Conservation (phyloP, 1,140 invertebrate genomes). For the Philopotamus ludificatus region DNA sequence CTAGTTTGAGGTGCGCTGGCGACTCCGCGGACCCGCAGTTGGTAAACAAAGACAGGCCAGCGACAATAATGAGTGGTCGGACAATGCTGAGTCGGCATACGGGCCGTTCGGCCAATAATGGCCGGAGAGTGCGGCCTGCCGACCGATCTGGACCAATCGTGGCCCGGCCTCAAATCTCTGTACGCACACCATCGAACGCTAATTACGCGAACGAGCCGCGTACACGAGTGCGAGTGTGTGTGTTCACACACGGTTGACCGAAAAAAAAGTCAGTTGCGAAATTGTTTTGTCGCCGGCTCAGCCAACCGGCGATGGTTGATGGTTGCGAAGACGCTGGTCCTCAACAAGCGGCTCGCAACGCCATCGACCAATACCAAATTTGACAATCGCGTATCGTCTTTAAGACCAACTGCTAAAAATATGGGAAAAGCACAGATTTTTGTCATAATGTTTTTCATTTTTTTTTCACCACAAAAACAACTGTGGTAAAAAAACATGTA, state of each 20-base stretch:
- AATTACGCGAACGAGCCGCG: not conserved
- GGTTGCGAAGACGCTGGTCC: no score
- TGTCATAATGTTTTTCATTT: no score
- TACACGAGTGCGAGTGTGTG: not conserved
- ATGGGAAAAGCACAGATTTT: no score
- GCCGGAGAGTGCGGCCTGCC: conserved; percentile 7
- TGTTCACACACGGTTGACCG: not conserved
- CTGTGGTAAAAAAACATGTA: no score
- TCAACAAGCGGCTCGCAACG: no score
- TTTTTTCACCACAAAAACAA: no score
- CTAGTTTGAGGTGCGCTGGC: conserved; percentile 6
- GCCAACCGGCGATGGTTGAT: no score
- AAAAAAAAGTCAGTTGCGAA: not conserved
- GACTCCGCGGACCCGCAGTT: not conserved
- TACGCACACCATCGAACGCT: not conserved
- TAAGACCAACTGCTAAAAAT: no score
- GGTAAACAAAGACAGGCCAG: conserved; percentile 21
- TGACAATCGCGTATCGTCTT: no score
- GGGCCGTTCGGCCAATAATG: conserved; percentile 22
- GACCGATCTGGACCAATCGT: conserved; percentile 22
- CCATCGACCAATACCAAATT: no score
- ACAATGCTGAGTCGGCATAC: conserved; percentile 30
- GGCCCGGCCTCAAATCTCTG: not conserved
- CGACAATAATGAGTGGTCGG: conserved; percentile 22
- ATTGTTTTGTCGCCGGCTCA: not conserved